Percentiles rank a stretch among this genome's conserved stretches.
Evolutionary conservation across 2,113 vertebrate genomes (phyloP).

Genomic region (Podarcis muralis): DNA sequence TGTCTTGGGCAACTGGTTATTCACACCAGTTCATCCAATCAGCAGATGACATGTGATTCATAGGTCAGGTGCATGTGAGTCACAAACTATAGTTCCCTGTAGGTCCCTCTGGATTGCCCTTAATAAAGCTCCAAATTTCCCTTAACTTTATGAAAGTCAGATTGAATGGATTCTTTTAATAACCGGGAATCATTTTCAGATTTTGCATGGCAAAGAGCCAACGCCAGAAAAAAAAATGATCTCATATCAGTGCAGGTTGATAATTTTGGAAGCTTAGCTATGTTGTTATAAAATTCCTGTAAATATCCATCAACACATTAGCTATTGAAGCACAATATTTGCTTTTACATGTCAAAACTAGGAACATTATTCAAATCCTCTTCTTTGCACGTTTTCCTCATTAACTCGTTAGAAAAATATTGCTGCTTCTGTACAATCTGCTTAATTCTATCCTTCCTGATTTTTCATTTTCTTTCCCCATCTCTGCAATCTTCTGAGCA

Average conservation of each 20-base stretch:
- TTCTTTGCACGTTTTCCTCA: neutral
- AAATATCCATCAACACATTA: slow-evolving; percentile 21
- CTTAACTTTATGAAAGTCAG: neutral
- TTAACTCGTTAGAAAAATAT: neutral
- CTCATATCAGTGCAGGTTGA: slow-evolving; percentile 4
- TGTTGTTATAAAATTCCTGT: slow-evolving; percentile 45
- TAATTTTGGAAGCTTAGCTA: slow-evolving; percentile 50
- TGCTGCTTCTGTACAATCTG: neutral
- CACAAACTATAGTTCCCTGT: neutral
- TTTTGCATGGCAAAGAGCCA: neutral
- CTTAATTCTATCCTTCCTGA: neutral
- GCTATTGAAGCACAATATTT: slow-evolving; percentile 30
- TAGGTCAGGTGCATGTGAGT: neutral
- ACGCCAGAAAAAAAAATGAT: slow-evolving; percentile 9
- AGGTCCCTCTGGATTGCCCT: neutral
- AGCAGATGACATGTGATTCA: neutral
- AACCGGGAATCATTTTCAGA: neutral
- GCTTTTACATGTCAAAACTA: slow-evolving; percentile 47
- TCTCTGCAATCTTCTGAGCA: neutral
- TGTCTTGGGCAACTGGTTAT: neutral
- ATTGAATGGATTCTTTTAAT: neutral
- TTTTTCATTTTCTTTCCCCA: neutral
- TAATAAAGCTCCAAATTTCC: neutral
- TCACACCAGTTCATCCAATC: neutral
- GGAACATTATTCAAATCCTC: slow-evolving; percentile 18